Percentiles rank a stretch among this genome's conserved stretches.
These are phyloP conservation scores for Coptotermes formosanus DNA, from an alignment of 1,140 invertebrate genomes.

Conservation along the genomic window DNA sequence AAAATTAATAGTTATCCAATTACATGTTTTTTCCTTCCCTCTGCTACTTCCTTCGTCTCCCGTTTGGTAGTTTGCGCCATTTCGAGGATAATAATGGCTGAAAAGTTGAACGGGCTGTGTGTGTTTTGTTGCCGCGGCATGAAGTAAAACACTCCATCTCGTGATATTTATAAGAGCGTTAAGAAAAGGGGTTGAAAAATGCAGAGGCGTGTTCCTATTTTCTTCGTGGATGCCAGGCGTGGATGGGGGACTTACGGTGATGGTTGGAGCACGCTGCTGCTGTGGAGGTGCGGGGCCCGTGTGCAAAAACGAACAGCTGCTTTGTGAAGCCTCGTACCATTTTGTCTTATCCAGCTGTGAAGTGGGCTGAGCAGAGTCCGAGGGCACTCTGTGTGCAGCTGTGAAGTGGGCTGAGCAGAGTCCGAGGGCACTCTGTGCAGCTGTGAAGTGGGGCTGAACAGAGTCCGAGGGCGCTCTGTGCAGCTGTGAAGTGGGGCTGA, in stretches of 20 bases:
- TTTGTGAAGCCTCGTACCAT: neutral
- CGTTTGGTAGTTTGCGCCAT: neutral
- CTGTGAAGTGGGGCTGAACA: neutral
- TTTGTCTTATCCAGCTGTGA: neutral
- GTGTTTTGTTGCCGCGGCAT: neutral
- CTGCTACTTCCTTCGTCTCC: neutral
- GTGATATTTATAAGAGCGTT: neutral
- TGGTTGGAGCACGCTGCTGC: neutral
- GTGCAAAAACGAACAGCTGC: neutral
- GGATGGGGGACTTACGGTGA: neutral
- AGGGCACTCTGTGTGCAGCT: neutral
- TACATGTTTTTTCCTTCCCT: neutral
- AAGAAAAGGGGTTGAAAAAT: neutral
- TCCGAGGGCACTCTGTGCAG: neutral
- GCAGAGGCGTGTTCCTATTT: neutral
- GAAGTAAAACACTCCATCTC: neutral
- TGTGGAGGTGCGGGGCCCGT: neutral
- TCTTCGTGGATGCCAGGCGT: neutral
- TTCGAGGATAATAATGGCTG: neutral
- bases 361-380: no score
- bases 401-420: no score
- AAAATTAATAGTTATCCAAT: constrained; percentile 11
- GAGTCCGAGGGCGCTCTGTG: neutral
- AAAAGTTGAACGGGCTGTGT: neutral
- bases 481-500: neutral